phyloP scores from a whole-genome alignment of 1,140 invertebrate species.

The Dinoponera quadriceps region DNA sequence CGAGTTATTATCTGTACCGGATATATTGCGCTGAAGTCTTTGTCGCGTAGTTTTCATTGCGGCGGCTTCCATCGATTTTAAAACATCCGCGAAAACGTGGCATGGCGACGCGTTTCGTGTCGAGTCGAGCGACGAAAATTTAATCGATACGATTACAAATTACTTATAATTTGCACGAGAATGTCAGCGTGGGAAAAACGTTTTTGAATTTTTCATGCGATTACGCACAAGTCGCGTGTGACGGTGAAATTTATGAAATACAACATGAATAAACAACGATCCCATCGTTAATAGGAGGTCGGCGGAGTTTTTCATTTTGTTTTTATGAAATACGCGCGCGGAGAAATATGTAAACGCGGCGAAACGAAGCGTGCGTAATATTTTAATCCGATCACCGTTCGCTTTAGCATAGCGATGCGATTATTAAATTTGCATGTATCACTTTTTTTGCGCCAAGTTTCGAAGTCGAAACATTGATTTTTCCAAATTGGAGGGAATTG shows the following conservation, averaged over 20 bases:
- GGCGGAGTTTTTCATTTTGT: constrained; percentile 30
- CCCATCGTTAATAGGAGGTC: constrained; percentile 38
- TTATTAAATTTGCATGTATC: constrained; percentile 52
- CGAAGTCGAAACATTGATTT: constrained; percentile 17
- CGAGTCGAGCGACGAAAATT: constrained; percentile 17
- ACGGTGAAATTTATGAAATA: constrained; percentile 54
- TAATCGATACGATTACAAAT: constrained; percentile 42
- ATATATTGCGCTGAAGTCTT: constrained; percentile 58
- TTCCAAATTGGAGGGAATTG: constrained; percentile 30
- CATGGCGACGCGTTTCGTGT: background rate
- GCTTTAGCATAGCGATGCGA: constrained; percentile 47
- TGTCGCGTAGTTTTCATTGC: constrained; percentile 53
- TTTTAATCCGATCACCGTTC: constrained; percentile 51
- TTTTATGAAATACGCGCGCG: constrained; percentile 31
- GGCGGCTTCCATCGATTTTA: constrained; percentile 49
- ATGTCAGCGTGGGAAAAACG: constrained; percentile 15
- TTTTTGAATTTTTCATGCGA: constrained; percentile 33
- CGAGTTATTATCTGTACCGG: constrained; percentile 57
- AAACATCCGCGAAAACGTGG: constrained; percentile 11
- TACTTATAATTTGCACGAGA: constrained; percentile 40
- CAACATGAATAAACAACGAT: constrained; percentile 49
- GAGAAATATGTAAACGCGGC: constrained; percentile 45
- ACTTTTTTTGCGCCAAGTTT: constrained; percentile 5
- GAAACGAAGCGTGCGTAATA: constrained; percentile 55
- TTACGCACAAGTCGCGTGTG: constrained; percentile 4